Evolutionary conservation across 30 jellyfish, hydroid and myxozoan genomes (phyloP), one percentile per base, ranked within the genome.

Genomic region (Rhopilema esculentum): DNA sequence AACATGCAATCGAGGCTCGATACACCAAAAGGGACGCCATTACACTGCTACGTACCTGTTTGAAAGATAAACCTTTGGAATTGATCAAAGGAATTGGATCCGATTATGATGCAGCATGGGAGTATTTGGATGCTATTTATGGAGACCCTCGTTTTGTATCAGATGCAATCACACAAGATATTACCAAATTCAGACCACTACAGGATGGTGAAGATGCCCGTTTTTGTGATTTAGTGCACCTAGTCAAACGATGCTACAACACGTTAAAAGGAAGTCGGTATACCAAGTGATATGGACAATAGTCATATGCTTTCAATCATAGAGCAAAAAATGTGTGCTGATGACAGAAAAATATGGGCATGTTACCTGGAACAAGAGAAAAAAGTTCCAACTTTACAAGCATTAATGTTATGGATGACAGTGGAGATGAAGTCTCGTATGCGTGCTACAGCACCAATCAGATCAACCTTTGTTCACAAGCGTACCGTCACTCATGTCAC

Each of bases 121-220:
- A 71, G 84, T 80, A 82, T 40, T 72, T 85, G 33, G 93, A 85
- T 67, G 91, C 90, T 63, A 86, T 66, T 40, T 85, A 91, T 91
- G 93, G 96, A 33, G 96, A 86, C 22, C 92, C 94, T 77, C 71
- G 93, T 9, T 48, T 66, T 26, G 86, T 72, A 50, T 79, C 94
- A 49, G 96, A 91, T 72, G 90, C 88, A 33, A 72, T 78, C 82
- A 78, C 76, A 85, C 92, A 79, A 50, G 96, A 85, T 86, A 91
- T 86, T 27, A 76, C 75, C 33, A 87, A 52, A 78, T 65, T 86
- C 69, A 33, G 86, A 72, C 87, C 88, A 63, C 71, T 87, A 24
- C 86, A 86, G 22, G 96, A 91, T 53, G 91, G 86, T 68, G 98
- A 86, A 72, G 93, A 73, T 65, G 83, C 88, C 80, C 81, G 93